Base-by-base conservation (phyloP, 2,888 invertebrate genomes). In the Sphaeridia pumilis region DNA sequence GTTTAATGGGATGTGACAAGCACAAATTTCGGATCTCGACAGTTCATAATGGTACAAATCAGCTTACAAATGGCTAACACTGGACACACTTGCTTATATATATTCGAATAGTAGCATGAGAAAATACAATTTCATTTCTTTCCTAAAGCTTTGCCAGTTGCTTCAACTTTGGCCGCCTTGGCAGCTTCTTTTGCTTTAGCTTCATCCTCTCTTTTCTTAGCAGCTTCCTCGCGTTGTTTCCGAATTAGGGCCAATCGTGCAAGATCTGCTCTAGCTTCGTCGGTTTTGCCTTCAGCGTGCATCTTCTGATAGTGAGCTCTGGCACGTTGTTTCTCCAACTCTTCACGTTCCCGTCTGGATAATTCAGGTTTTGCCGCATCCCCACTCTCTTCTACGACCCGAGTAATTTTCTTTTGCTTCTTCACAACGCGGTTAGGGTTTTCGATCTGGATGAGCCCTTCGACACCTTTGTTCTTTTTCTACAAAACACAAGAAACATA, bases 251-350 rank as follows among this genome's bases (percentile, higher is more conserved):
- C 94, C 66, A 97, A 76, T 50, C 95, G 75, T 3, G 94, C 95
- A 46, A 97, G 74, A 74, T 97, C 97, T 0, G 93, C 87, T 49
- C 89, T 79, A 0, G 95, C 95, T 69, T 95, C 92, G 24, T 90
- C 92, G 0, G 95, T 97, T 72, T 92, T 92, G 38, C 95, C 95
- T 63, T 88, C 88, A 0, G 89, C 87, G 67, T 95, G 95, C 41
- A 94, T 73, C 69, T 88, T 89, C 69, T 89, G 87, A 71, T 95
- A 95, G 59, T 87, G 83, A 2, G 84, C 86, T 56, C 84, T 83
- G 0, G 90, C 90, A 65, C 82, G 80, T 69, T 93, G 90, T 68
- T 84, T 84, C 69, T 94, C 90, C 50, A 95, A 74, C 71, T 93
- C 93, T 75, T 95, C 94, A 35, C 94, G 73, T 72, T 79, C 77